A percentile compares a stretch with the other conserved stretches of the same genome.
Evolutionary conservation across 2,888 invertebrate species (phyloP).

Genomic region (Brachynemurus nebulosus): DNA sequence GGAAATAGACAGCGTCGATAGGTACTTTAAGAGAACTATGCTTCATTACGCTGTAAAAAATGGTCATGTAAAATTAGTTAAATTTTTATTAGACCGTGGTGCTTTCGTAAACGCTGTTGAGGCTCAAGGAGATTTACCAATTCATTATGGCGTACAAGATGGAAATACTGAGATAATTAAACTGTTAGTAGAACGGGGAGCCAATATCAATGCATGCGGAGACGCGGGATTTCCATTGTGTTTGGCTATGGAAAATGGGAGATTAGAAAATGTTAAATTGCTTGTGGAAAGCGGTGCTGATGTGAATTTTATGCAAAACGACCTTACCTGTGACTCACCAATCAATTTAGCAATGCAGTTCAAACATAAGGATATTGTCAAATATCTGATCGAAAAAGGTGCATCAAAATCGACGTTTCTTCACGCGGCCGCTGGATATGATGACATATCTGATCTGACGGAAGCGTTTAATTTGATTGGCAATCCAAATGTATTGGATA

Average conservation of each 20-base stretch:
- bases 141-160: conserved; percentile 98
- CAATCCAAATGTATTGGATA: too few species aligned
- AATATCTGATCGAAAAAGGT: background rate
- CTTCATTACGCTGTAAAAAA: too few species aligned
- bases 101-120: conserved; percentile 94
- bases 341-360: background rate
- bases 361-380: background rate
- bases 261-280: background rate
- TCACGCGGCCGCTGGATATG: background rate
- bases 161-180: conserved; percentile 90
- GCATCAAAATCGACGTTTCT: background rate
- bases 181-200: conserved; percentile 80
- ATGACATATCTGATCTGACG: too few species aligned
- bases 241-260: background rate
- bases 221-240: background rate
- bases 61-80: too few species aligned
- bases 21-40: too few species aligned
- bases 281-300: background rate
- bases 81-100: conserved; percentile 76
- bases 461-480: too few species aligned
- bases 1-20: too few species aligned
- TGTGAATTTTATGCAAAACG: background rate
- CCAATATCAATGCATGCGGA: conserved; percentile 71
- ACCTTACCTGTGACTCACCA: background rate
- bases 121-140: conserved; percentile 94